Percentiles rank a stretch among this genome's conserved stretches.
These are phyloP conservation scores for Dynastes hyllus DNA, from an alignment of 2,888 invertebrate species.

Conservation along the genomic window DNA sequence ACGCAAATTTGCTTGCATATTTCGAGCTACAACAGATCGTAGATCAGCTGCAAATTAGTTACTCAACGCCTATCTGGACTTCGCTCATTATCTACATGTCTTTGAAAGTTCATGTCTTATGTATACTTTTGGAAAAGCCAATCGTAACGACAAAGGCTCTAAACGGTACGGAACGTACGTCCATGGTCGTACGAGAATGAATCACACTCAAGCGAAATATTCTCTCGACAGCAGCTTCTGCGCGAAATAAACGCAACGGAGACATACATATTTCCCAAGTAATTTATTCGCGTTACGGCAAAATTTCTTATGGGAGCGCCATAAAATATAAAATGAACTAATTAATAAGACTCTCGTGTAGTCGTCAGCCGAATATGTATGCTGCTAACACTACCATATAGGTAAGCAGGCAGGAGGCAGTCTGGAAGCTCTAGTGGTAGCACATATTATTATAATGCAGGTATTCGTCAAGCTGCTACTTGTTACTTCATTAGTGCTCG, in stretches of 20 bases:
- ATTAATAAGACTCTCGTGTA: constrained; percentile 59
- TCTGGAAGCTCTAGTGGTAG: constrained; percentile 59
- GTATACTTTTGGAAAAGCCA: background rate
- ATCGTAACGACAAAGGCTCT: background rate
- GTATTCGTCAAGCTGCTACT: constrained; percentile 62
- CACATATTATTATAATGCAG: constrained; percentile 62
- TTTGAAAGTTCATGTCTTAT: no score
- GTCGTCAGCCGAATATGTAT: background rate
- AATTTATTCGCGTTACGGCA: constrained; percentile 46
- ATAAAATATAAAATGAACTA: constrained; percentile 58
- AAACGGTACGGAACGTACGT: background rate
- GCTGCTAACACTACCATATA: background rate
- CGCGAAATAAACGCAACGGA: constrained; percentile 32
- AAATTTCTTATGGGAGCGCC: constrained; percentile 45
- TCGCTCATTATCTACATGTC: no score
- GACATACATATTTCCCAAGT: constrained; percentile 48
- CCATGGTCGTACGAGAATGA: constrained; percentile 20
- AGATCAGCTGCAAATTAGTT: no score
- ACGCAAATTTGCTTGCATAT: no score
- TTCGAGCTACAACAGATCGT: no score
- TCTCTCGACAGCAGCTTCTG: constrained; percentile 20
- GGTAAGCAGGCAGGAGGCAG: constrained; percentile 49
- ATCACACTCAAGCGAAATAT: constrained; percentile 33
- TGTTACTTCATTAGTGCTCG: constrained; percentile 63
- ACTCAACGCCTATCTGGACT: no score